These are phyloP conservation scores for Camarhynchus parvulus DNA, from an alignment of 2,113 vertebrate genomes.

Conservation along the genomic window DNA sequence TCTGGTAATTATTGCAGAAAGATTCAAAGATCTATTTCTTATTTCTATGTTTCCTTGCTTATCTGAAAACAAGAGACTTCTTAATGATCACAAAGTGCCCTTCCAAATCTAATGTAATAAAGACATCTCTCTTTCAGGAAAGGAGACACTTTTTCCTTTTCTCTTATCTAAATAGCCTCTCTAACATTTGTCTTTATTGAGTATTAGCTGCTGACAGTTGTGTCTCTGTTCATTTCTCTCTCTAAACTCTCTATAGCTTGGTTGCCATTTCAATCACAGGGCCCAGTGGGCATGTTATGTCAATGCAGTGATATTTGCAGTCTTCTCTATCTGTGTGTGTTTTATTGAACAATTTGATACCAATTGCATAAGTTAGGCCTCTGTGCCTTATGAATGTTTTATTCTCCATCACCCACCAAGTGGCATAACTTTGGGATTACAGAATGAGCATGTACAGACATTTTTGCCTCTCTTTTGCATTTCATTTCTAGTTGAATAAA, in stretches of 20 bases:
- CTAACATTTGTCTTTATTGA: background rate
- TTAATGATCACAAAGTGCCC: background rate
- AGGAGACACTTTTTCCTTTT: background rate
- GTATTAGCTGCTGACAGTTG: background rate
- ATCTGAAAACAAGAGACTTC: background rate
- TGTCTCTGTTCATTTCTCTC: background rate
- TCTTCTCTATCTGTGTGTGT: background rate
- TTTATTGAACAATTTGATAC: conserved; percentile 25
- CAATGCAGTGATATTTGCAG: conserved; percentile 42
- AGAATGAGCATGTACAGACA: background rate
- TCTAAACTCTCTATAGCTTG: background rate
- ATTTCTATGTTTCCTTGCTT: background rate
- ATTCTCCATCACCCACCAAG: background rate
- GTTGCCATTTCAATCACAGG: conserved; percentile 25
- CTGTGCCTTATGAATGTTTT: conserved; percentile 19
- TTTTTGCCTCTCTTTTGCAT: background rate
- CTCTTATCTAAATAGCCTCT: background rate
- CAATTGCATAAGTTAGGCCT: background rate
- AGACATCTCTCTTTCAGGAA: background rate
- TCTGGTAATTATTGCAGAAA: background rate
- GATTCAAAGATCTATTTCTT: background rate
- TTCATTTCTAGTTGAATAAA: background rate
- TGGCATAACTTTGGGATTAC: background rate
- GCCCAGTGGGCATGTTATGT: conserved; percentile 22
- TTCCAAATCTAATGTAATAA: background rate